A percentile compares a stretch with the other conserved stretches of the same genome.
Conservation (phyloP, 2,888 invertebrate species). For the Eugnorisma glareosa region DNA sequence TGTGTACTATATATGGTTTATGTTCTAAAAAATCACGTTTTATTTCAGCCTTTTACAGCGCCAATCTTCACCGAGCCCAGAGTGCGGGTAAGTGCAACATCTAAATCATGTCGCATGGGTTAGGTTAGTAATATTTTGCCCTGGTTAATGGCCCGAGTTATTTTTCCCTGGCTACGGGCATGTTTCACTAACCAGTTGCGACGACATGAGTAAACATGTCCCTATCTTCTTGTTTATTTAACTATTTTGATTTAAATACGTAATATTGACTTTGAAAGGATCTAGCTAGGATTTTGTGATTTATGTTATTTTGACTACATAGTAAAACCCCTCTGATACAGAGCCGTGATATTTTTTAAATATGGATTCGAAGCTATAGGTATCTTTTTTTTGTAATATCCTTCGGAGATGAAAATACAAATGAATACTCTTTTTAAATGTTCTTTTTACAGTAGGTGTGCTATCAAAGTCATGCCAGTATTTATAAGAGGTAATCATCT, state of each 20-base stretch:
- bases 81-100: slow-evolving; percentile 48
- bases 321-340: neutral
- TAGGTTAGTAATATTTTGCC: slow-evolving; percentile 56
- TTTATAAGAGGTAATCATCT: neutral
- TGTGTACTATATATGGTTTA: too few relatives aligned
- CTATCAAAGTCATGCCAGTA: neutral
- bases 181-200: slow-evolving; percentile 62
- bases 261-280: neutral
- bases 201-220: slow-evolving; percentile 61
- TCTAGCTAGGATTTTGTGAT: neutral
- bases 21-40: too few relatives aligned
- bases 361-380: neutral
- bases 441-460: neutral
- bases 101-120: slow-evolving; percentile 42
- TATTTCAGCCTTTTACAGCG: too few relatives aligned
- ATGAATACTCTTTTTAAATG: neutral
- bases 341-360: neutral
- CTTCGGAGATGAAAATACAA: neutral
- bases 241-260: slow-evolving; percentile 11
- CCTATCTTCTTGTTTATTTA: slow-evolving; percentile 13
- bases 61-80: slow-evolving; percentile 20
- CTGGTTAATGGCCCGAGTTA: slow-evolving; percentile 64
- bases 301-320: neutral
- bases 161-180: slow-evolving; percentile 58
- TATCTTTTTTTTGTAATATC: neutral